Evolutionary conservation across 2,888 invertebrate species (phyloP).

Genomic region (Drosophila anomalata): DNA sequence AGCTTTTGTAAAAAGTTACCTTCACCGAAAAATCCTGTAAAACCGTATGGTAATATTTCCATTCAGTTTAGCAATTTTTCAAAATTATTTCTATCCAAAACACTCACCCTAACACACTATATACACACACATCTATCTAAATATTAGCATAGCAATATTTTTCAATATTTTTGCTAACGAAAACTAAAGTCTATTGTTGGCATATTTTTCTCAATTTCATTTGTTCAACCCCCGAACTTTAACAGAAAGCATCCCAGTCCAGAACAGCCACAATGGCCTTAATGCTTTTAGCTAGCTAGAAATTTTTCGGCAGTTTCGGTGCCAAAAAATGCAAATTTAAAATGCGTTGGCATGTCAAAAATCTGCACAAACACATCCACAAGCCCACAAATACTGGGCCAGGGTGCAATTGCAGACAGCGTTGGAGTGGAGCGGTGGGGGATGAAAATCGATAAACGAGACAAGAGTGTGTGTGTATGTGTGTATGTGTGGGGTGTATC

Average conservation of each 20-base stretch:
- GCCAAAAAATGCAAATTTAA: constrained; percentile 79
- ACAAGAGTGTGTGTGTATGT: constrained; percentile 32
- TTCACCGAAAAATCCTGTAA: constrained; percentile 44
- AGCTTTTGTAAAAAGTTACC: constrained; percentile 60
- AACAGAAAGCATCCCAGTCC: constrained; percentile 22
- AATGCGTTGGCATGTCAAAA: constrained; percentile 78
- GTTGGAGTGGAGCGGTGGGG: constrained; percentile 17
- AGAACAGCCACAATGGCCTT: constrained; percentile 12
- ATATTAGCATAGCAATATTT: constrained; percentile 45
- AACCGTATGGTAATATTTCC: constrained; percentile 14
- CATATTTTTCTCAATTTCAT: constrained; percentile 51
- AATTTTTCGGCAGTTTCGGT: constrained; percentile 62
- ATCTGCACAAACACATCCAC: constrained; percentile 33
- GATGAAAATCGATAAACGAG: constrained; percentile 71
- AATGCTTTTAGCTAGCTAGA: constrained; percentile 66
- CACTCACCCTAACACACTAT: background rate
- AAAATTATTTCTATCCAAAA: constrained; percentile 19
- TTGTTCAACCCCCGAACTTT: constrained; percentile 48
- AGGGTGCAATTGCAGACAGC: constrained; percentile 60
- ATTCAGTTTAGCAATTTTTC: constrained; percentile 28
- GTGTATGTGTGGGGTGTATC: constrained; percentile 3
- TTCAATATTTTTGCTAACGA: constrained; percentile 30
- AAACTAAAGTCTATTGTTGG: constrained; percentile 41
- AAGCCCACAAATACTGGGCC: constrained; percentile 8
- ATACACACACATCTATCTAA: constrained; percentile 13